Conservation (phyloP, 92 coral and sea anemone species). For the Phenganax subtilis region DNA sequence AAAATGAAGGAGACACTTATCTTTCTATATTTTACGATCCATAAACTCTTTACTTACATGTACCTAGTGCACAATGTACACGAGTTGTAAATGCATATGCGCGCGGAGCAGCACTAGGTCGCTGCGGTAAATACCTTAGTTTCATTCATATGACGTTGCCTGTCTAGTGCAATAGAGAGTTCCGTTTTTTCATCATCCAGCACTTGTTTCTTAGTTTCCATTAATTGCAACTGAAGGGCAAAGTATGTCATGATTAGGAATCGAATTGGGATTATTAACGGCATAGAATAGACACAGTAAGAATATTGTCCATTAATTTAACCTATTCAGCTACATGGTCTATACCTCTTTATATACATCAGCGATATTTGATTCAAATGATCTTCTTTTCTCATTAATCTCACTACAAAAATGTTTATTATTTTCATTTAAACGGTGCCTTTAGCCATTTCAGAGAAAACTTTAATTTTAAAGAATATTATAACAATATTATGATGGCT, state of each 20-base stretch:
- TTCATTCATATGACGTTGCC: conserved; percentile 83
- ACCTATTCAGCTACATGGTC: too few species aligned
- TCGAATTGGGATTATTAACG: too few species aligned
- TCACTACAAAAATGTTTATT: conserved; percentile 51
- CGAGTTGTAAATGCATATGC: too few species aligned
- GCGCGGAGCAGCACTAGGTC: background rate
- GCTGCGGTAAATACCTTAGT: conserved; percentile 55
- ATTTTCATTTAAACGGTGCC: background rate
- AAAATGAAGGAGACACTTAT: too few species aligned
- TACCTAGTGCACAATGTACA: too few species aligned
- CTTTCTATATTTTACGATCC: too few species aligned
- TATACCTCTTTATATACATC: conserved; percentile 79
- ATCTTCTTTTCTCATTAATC: conserved; percentile 70
- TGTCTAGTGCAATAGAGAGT: conserved; percentile 84
- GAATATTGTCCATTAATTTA: background rate
- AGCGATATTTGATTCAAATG: conserved; percentile 70
- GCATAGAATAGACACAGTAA: too few species aligned
- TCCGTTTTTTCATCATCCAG: conserved; percentile 87
- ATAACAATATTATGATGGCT: too few species aligned
- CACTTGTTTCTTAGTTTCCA: conserved; percentile 64
- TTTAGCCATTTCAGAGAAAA: too few species aligned
- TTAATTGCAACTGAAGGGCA: conserved; percentile 59
- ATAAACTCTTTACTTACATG: too few species aligned
- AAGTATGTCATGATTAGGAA: background rate
- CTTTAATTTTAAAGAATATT: too few species aligned